Evolutionary conservation across 2,888 invertebrate species (phyloP), one percentile per base, ranked within the genome.

Genomic region (Lacanobia oleracea): DNA sequence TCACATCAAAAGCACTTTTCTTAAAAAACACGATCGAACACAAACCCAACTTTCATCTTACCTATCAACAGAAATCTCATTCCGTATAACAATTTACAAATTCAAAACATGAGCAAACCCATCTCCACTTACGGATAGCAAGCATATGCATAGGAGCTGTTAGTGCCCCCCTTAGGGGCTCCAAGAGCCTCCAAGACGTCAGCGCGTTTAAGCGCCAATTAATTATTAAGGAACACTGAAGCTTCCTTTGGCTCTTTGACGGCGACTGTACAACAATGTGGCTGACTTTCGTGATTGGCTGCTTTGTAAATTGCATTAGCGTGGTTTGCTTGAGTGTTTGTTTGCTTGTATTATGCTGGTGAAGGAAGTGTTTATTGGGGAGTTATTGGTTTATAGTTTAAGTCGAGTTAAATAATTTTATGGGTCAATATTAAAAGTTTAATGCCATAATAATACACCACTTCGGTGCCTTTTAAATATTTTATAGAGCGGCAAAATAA

Each of bases 191-290:
- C 84, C 91, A 93, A 95, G 95, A 95, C 94, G 95, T 94, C 95
- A 92, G 94, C 94, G 90, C 94, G 92, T 92, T 95, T 95, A 96
- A 95, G 93, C 94, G 93, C 89, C 93, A 93, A 95, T 96, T 95
- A 96, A 96, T 95, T 95, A 96, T 96, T 96, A 94, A 95, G 92
- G 91, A 90, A 86, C 90, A 86, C 89, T 90, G 89, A 91, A 92
- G 92, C 91, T 92, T 94, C 93, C 94, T 94, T 95, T 94, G 93
- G 92, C 94, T 92, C 95, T 95, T 95, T 95, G 95, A 94, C 92
- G 93, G 91, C 83, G 90, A 89, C 89, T 93, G 91, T 92, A 93
- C 94, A 94, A 95, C 95, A 95, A 95, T 95, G 95, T 92, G 94
- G 93, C 91, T 89, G 89, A 89, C 91, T 91, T 89, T 92, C 91